phyloP scores from a whole-genome alignment of 2,797 vertebrate genomes.

The Pyrocephalus nanus region DNA sequence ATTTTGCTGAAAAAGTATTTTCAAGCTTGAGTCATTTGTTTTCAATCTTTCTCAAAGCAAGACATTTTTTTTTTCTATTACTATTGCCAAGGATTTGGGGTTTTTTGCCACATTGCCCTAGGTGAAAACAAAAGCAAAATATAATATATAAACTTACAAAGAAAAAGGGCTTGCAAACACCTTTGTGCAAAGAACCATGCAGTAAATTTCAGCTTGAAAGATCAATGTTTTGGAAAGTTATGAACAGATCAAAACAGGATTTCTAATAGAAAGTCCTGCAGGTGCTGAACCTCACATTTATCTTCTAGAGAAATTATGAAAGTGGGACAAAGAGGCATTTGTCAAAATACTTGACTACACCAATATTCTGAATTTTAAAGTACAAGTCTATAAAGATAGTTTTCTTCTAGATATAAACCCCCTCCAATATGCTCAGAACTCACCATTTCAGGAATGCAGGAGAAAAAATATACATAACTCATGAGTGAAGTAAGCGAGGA shows the following conservation, averaged over 20 bases:
- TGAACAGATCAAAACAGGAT: background rate
- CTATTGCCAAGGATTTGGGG: background rate
- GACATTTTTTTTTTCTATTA: background rate
- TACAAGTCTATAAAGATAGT: background rate
- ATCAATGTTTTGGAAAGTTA: slow-evolving; percentile 6
- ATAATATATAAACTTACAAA: background rate
- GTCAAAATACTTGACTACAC: slow-evolving; percentile 2
- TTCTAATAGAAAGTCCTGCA: slow-evolving; percentile 6
- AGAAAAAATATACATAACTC: background rate
- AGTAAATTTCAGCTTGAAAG: slow-evolving; percentile 6
- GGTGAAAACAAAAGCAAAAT: background rate
- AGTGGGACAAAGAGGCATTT: slow-evolving; percentile 3
- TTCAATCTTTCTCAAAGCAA: background rate
- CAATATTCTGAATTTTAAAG: background rate
- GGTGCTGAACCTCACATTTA: slow-evolving; percentile 4
- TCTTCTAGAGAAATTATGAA: background rate
- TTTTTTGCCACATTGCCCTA: background rate
- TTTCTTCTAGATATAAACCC: background rate
- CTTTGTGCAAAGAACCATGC: background rate
- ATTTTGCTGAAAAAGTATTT: background rate
- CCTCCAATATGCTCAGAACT: background rate
- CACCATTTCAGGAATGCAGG: background rate
- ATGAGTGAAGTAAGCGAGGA: background rate
- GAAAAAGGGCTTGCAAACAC: background rate
- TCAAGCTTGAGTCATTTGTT: background rate